Conservation (phyloP, 2,797 vertebrate genomes). For the Glyptemys insculpta region DNA sequence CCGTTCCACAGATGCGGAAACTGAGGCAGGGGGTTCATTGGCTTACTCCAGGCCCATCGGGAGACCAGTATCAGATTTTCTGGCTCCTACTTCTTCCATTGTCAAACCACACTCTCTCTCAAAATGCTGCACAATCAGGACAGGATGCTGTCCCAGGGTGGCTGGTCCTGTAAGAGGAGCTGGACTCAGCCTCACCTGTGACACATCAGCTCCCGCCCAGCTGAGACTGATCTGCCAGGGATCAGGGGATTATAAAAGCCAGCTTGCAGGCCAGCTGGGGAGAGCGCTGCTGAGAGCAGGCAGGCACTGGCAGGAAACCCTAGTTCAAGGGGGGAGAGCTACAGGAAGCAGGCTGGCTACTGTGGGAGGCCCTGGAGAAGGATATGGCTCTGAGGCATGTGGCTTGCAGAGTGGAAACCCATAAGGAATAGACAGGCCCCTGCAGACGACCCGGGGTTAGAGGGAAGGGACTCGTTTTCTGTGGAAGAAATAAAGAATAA, state of each 20-base stretch:
- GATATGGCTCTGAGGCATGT: neutral
- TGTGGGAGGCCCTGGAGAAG: neutral
- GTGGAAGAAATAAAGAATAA: neutral
- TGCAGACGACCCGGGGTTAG: too few relatives aligned
- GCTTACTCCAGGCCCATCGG: neutral
- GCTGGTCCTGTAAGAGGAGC: neutral
- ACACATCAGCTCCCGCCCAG: too few relatives aligned
- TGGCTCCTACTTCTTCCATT: neutral
- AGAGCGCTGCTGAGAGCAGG: neutral
- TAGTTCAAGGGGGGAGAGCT: neutral
- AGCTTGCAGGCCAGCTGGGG: neutral
- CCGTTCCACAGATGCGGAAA: neutral
- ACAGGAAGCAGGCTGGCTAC: neutral
- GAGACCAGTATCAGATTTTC: too few relatives aligned
- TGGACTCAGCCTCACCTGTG: neutral
- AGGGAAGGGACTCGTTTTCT: neutral
- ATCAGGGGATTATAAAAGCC: neutral
- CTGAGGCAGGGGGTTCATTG: neutral
- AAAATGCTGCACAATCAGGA: neutral
- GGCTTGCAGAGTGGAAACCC: neutral
- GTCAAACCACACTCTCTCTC: neutral
- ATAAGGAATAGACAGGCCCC: neutral
- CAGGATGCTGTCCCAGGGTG: neutral
- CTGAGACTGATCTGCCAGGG: neutral
- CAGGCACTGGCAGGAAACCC: too few relatives aligned